Conservation (phyloP, 2,888 invertebrate genomes). For the Erebia epiphron region DNA sequence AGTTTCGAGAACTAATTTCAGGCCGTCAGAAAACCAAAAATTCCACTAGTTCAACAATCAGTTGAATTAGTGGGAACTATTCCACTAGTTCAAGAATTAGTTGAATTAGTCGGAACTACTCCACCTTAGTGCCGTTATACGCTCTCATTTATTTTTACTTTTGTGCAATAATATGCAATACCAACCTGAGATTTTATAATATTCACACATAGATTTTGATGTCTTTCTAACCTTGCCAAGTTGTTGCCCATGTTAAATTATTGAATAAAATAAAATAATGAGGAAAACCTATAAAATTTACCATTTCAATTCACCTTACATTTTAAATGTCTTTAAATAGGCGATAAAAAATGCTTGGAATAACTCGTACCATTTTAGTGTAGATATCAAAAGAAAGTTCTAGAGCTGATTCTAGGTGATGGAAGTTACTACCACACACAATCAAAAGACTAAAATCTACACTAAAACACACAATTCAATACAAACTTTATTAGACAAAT, state of each 20-base stretch:
- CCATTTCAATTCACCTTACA: background rate
- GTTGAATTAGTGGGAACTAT: no score
- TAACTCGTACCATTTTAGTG: background rate
- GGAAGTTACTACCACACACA: background rate
- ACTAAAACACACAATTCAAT: slow-evolving; percentile 49
- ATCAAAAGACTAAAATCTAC: slow-evolving; percentile 41
- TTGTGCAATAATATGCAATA: background rate
- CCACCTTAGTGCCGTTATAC: background rate
- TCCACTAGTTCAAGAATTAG: no score
- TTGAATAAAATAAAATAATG: background rate
- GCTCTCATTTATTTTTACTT: background rate
- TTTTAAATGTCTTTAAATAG: background rate
- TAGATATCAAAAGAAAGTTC: background rate
- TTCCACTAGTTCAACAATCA: no score
- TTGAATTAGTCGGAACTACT: no score
- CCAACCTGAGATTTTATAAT: background rate
- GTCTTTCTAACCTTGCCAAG: background rate
- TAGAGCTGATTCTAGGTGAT: background rate
- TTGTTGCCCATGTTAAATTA: background rate
- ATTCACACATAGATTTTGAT: background rate
- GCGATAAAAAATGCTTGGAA: background rate
- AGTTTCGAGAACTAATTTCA: background rate
- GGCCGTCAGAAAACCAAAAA: no score
- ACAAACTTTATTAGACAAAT: slow-evolving; percentile 53
- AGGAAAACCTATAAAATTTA: background rate